Evolutionary conservation across 2,113 vertebrate species (phyloP), one percentile per base, ranked within the genome.

Genomic region (Chlamydotis undulata): DNA sequence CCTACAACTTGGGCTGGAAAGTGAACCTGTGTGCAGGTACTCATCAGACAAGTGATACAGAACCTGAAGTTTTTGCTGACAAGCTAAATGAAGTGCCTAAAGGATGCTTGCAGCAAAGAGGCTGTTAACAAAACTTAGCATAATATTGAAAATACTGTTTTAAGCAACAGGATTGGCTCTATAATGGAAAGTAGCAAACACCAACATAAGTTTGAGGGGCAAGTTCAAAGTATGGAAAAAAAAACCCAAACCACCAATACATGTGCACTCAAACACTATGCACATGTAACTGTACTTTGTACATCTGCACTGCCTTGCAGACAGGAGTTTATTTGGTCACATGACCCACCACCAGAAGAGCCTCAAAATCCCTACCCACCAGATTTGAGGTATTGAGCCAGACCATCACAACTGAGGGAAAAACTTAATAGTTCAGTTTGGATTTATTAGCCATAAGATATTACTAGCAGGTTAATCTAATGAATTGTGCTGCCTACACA

Each of bases 231-330:
- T 23, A 61, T 7, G 2, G 31, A 60, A 89, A 85, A 43, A 39
- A 43, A 43, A 43, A 41, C 10, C 16, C 18, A 56, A 56, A 24
- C 77, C 77, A 80, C 21, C 24, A 50, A 45, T 26, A 53, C 31
- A 41, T 1, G 23, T 21, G 22, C 49, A 76, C 16, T 56, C 28
- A 33, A 75, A 24, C 0, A 1, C 14, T 25, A 47, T 1, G 3
- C 1, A 2, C 33, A 25, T 43, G 13, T 9, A 69, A 31, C 8
- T 16, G 12, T 29, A 60, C 22, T 67, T 41, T 2, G 0, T 12
- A 61, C 4, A 50, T 3, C 17, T 25, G 39, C 21, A 50, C 1
- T 57, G 9, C 12, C 8, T 5, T 33, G 14, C 12, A 29, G 52
- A 39, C 2, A 1, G 37, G 12, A 29, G 17, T 28, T 69, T 22